Evolutionary conservation across 1,140 invertebrate genomes (phyloP).

Genomic region (Antheraea pernyi): DNA sequence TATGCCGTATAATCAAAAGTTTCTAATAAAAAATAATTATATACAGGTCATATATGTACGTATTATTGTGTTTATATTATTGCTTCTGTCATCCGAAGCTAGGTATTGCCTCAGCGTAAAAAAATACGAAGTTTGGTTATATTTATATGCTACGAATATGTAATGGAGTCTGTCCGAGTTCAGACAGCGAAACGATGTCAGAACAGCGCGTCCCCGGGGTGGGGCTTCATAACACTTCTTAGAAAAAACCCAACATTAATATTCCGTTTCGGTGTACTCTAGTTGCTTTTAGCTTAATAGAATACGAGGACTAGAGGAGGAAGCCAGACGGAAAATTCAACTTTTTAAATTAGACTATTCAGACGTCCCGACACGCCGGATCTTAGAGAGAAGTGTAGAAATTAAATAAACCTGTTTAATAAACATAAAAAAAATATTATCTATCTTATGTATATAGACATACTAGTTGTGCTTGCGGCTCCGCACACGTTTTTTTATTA

Average conservation of each 20-base stretch:
- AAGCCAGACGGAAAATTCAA: constrained; percentile 25
- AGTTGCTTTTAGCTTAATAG: constrained; percentile 24
- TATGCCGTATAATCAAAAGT: no score
- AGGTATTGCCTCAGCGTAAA: neutral
- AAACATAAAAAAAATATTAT: neutral
- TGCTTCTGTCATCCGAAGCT: no score
- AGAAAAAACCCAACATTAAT: constrained; percentile 51
- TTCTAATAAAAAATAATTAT: no score
- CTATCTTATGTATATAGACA: neutral
- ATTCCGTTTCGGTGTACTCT: constrained; percentile 24
- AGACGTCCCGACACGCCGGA: constrained; percentile 9
- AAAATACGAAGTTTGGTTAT: neutral
- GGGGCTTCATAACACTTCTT: constrained; percentile 38
- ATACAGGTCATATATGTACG: no score
- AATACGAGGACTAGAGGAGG: constrained; percentile 20
- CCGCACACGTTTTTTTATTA: no score
- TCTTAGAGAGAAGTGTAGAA: neutral
- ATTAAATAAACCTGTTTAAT: constrained; percentile 1
- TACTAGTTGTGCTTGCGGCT: no score
- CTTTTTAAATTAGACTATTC: constrained; percentile 32
- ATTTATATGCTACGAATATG: constrained; percentile 41
- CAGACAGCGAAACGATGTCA: constrained; percentile 53
- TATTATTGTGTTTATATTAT: no score
- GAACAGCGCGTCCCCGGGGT: constrained; percentile 25
- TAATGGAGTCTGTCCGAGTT: constrained; percentile 55